Percentiles rank a stretch among this genome's conserved stretches.
phyloP scores from a whole-genome alignment of 2,113 vertebrate genomes.

The Callionymus lyra region DNA sequence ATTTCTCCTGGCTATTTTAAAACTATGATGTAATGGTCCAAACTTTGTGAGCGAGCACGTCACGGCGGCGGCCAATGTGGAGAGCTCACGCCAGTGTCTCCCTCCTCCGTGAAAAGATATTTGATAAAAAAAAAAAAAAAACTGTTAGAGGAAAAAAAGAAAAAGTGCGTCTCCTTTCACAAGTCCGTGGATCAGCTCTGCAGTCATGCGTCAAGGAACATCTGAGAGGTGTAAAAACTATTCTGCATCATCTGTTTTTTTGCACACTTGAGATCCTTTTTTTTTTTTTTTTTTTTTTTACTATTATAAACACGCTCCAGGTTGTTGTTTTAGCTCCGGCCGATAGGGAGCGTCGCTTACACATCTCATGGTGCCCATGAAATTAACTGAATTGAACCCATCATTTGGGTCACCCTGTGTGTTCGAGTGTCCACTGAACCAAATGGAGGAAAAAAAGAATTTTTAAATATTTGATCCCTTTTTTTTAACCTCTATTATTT shows the following conservation, averaged over 20 bases:
- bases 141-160: background rate
- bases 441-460: no score
- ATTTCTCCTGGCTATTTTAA: constrained; percentile 63
- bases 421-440: background rate
- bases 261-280: constrained; percentile 14
- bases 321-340: constrained; percentile 44
- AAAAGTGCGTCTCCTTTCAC: background rate
- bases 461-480: no score
- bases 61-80: constrained; percentile 28
- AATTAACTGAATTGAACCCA: constrained; percentile 56
- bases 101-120: background rate
- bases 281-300: no score
- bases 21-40: constrained; percentile 66
- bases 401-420: constrained; percentile 23
- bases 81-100: constrained; percentile 16
- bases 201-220: constrained; percentile 38
- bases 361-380: constrained; percentile 35
- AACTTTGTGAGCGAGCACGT: constrained; percentile 61
- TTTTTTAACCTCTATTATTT: no score
- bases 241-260: constrained; percentile 25
- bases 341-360: constrained; percentile 72
- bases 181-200: constrained; percentile 1
- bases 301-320: background rate
- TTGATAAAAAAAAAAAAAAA: no score
- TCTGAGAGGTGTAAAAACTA: constrained; percentile 20